A percentile compares a stretch with the other conserved stretches of the same genome.
Evolutionary conservation across 2,797 vertebrate species (phyloP).

Genomic region (Bradypodion ventrale): DNA sequence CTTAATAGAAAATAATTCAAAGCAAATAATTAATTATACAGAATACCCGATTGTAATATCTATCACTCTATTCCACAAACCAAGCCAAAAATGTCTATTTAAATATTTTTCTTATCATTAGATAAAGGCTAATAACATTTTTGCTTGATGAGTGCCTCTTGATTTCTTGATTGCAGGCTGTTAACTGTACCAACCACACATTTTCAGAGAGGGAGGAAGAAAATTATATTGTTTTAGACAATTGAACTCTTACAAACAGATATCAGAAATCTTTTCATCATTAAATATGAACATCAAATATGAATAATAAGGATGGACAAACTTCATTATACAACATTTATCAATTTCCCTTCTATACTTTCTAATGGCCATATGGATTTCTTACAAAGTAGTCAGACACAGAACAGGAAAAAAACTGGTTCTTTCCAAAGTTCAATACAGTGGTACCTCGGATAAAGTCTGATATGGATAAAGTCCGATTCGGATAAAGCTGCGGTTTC

Average conservation of each 20-base stretch:
- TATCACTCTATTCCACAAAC: background rate
- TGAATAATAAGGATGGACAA: background rate
- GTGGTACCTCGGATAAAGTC: no score
- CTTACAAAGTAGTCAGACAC: no score
- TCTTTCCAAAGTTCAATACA: no score
- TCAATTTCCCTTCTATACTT: background rate
- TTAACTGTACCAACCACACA: background rate
- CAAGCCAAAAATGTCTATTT: background rate
- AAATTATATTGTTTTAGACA: background rate
- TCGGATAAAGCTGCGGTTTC: no score
- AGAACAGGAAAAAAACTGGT: no score
- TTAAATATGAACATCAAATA: background rate
- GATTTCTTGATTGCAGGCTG: background rate
- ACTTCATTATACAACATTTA: background rate
- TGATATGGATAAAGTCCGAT: no score
- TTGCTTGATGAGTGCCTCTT: background rate
- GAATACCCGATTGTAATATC: background rate
- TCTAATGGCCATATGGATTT: no score
- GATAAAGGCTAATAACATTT: background rate
- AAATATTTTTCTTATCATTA: background rate
- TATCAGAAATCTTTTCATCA: background rate
- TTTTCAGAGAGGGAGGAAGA: background rate
- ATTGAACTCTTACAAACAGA: background rate
- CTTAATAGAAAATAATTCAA: slow-evolving; percentile 6
- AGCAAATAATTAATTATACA: slow-evolving; percentile 10